Evolutionary conservation across 2,113 vertebrate genomes (phyloP).

Genomic region (Pteropus alecto): DNA sequence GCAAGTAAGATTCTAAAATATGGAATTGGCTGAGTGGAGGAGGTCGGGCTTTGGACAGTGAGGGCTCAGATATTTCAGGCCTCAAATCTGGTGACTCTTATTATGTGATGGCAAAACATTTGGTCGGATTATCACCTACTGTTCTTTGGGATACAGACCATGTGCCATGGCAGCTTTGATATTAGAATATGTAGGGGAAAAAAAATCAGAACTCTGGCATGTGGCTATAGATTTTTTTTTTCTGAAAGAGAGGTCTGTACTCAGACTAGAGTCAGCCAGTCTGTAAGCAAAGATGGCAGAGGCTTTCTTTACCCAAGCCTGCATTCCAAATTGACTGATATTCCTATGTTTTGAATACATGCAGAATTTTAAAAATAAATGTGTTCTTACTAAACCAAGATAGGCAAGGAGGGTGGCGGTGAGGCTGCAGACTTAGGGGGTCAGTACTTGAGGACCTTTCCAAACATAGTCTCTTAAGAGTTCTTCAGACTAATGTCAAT

Average conservation of each 20-base stretch:
- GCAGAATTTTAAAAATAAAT: not conserved
- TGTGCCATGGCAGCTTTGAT: not conserved
- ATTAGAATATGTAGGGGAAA: not conserved
- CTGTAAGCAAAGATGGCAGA: not conserved
- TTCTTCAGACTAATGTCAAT: not conserved
- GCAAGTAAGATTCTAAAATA: not conserved
- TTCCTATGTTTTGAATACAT: not conserved
- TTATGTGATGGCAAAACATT: not conserved
- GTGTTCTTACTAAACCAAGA: not conserved
- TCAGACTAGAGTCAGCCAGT: not conserved
- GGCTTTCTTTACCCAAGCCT: not conserved
- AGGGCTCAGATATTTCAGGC: not conserved
- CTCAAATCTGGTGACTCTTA: constrained; percentile 14
- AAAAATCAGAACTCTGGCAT: not conserved
- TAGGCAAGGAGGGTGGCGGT: not conserved
- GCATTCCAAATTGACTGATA: not conserved
- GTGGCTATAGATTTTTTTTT: not conserved
- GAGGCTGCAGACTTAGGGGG: not conserved
- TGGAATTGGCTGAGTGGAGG: not conserved
- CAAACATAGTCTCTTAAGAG: not conserved
- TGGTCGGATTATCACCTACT: constrained; percentile 31
- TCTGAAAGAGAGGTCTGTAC: not conserved
- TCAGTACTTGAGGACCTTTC: not conserved
- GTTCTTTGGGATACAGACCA: not conserved
- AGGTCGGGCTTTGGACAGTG: not conserved